Base-by-base conservation (phyloP, 2,888 invertebrate species). In the Rosalia funebris region DNA sequence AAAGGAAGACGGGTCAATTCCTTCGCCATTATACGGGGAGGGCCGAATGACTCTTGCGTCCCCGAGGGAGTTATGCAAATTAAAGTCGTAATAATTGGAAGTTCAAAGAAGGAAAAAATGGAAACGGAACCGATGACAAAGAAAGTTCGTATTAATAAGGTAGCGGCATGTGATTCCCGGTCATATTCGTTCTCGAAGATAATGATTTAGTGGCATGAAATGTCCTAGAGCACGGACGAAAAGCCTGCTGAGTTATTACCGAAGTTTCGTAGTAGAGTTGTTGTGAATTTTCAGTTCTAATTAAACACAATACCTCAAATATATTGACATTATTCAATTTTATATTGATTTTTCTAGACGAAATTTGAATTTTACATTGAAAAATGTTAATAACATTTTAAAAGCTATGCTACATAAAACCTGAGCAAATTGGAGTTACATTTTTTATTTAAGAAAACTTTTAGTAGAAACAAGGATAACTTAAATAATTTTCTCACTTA, bases 1-100 rank as follows among this genome's bases (percentile, higher is more conserved):
- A 41, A 48, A 54, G 50, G 60, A 57, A 62, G 59, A 62, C 42
- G 62, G 62, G 62, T 64, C 56, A 56, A 54, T 57, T 53, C 57
- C 42, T 48, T 48, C 45, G 50, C 32, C 37, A 37, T 48, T 50
- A 44, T 62, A 65, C 54, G 45, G 57, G 41, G 45, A 3, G 52
- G 17, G 10, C 15, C 25, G 45, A 16, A 1, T 16, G 9, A 25
- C 25, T 16, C 17, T 36, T 37, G 19, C n/a, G 34, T 48, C 19
- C 11, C 25, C 39, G 36, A 15, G 34, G 39, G 31, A 39, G 31
- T 31, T 39, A 50, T 50, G 50, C 39, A 50, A 50, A 50, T 39
- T 10, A 2, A 16, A 17, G 36, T 15, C 39, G 14, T 31, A 39
- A 50, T 50, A 39, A 50, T 34, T 45, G 31, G 12, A n/a, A 9